A percentile compares a stretch with the other conserved stretches of the same genome.
These are phyloP conservation scores for Acrobasis repandana DNA, from an alignment of 2,888 invertebrate genomes.

Conservation along the genomic window DNA sequence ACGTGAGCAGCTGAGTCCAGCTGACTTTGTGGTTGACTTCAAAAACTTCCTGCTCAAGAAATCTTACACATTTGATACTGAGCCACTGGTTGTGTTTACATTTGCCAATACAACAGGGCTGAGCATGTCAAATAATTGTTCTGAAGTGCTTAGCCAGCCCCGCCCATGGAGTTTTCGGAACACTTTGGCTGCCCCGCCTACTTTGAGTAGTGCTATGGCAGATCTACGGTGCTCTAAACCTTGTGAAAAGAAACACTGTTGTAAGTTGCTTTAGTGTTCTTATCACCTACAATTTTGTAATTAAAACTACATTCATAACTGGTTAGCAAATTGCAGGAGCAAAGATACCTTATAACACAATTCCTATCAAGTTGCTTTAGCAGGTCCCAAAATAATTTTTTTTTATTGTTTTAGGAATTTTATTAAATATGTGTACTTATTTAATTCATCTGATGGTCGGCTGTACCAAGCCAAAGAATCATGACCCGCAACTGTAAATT, in stretches of 20 bases:
- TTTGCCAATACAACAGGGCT: conserved; percentile 58
- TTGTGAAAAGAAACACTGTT: conserved; percentile 62
- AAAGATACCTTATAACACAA: too few relatives aligned
- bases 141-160: neutral
- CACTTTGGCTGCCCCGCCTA: conserved; percentile 36
- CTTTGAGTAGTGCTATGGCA: conserved; percentile 33
- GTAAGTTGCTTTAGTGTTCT: conserved; percentile 50
- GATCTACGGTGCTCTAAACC: conserved; percentile 26
- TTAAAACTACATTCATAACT: too few relatives aligned
- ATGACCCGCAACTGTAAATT: too few relatives aligned
- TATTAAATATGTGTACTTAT: too few relatives aligned
- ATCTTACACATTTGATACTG: conserved; percentile 56
- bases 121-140: conserved; percentile 3
- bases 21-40: conserved; percentile 62
- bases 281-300: too few relatives aligned
- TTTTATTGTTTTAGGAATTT: too few relatives aligned
- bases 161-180: conserved; percentile 35
- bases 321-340: too few relatives aligned
- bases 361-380: too few relatives aligned
- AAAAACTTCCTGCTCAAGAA: conserved; percentile 45
- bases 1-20: conserved; percentile 56
- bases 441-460: too few relatives aligned
- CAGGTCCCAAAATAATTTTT: too few relatives aligned
- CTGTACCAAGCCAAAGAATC: too few relatives aligned
- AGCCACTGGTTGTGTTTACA: conserved; percentile 62